These are phyloP conservation scores for Meriones unguiculatus DNA, from an alignment of 2,113 vertebrate genomes.

Conservation along the genomic window DNA sequence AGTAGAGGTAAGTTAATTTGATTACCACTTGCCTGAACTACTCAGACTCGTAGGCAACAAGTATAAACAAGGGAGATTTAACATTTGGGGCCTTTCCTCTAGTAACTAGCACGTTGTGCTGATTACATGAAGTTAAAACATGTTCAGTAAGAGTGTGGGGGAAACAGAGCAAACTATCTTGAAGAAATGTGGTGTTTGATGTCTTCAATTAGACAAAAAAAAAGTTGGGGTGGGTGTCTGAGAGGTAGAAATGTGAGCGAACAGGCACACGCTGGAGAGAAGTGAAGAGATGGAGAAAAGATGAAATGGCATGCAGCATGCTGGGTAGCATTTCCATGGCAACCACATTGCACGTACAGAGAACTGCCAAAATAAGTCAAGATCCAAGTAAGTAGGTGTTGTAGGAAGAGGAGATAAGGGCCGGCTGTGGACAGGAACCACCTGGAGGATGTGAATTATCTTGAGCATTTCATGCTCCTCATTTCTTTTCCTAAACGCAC, in stretches of 20 bases:
- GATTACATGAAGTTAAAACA: constrained; percentile 68
- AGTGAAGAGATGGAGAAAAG: constrained; percentile 78
- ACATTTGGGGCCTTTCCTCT: not conserved
- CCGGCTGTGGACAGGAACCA: constrained; percentile 52
- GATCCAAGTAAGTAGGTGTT: constrained; percentile 81
- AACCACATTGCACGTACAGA: constrained; percentile 83
- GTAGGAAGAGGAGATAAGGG: constrained; percentile 67
- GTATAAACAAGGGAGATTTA: constrained; percentile 53
- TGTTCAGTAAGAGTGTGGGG: not conserved
- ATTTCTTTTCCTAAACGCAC: constrained; percentile 45
- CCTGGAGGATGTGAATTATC: constrained; percentile 58
- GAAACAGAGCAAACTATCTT: constrained; percentile 18
- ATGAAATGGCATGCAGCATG: constrained; percentile 72
- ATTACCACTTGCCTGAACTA: constrained; percentile 62
- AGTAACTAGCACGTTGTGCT: constrained; percentile 46
- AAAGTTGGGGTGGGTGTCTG: constrained; percentile 76
- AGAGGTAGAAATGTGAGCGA: constrained; percentile 59
- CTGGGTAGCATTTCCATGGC: constrained; percentile 85
- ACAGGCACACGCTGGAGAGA: constrained; percentile 72
- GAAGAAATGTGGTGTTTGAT: constrained; percentile 81
- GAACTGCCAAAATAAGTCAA: constrained; percentile 86
- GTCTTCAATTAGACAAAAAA: constrained; percentile 82
- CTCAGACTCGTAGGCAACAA: constrained; percentile 45
- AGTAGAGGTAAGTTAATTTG: constrained; percentile 54
- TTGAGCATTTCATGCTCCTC: constrained; percentile 5